Percentiles rank a stretch among this genome's conserved stretches.
phyloP scores from a whole-genome alignment of 2,113 vertebrate genomes.

The Butastur rufipennis region DNA sequence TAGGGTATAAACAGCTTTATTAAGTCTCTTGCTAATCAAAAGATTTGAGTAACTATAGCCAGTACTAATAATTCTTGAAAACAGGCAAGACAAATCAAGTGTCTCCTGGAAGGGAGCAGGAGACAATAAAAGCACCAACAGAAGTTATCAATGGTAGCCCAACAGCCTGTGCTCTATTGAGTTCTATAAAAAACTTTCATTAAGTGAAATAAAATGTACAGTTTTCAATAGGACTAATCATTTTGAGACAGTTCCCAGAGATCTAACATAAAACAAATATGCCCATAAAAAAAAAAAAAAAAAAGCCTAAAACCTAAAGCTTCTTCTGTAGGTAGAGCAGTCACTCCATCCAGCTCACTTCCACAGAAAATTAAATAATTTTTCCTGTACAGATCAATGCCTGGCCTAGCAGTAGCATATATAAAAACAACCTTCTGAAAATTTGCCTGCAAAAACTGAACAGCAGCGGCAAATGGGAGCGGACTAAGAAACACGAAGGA shows the following conservation, averaged over 20 bases:
- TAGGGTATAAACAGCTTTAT: constrained; percentile 14
- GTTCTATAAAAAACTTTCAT: not conserved
- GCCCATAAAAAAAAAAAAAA: not conserved
- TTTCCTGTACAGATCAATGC: not conserved
- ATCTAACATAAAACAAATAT: not conserved
- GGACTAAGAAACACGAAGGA: not conserved
- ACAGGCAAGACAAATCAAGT: not conserved
- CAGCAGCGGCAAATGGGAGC: not conserved
- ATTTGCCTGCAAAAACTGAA: not conserved
- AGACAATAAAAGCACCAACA: not conserved
- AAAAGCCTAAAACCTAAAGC: not conserved
- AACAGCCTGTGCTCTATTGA: not conserved
- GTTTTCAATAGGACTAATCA: not conserved
- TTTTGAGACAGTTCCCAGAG: not conserved
- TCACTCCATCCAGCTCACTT: not conserved
- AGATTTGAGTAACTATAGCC: not conserved
- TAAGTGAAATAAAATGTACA: not conserved
- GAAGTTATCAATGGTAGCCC: not conserved
- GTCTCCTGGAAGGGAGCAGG: not conserved
- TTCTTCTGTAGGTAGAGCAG: not conserved
- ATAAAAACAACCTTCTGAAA: not conserved
- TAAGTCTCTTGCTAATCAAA: constrained; percentile 22
- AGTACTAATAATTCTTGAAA: constrained; percentile 21
- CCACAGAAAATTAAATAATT: not conserved
- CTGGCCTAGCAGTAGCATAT: not conserved